Evolutionary conservation across 2,113 vertebrate genomes (phyloP), one percentile per base, ranked within the genome.

Genomic region (Leptobrachium leishanense): DNA sequence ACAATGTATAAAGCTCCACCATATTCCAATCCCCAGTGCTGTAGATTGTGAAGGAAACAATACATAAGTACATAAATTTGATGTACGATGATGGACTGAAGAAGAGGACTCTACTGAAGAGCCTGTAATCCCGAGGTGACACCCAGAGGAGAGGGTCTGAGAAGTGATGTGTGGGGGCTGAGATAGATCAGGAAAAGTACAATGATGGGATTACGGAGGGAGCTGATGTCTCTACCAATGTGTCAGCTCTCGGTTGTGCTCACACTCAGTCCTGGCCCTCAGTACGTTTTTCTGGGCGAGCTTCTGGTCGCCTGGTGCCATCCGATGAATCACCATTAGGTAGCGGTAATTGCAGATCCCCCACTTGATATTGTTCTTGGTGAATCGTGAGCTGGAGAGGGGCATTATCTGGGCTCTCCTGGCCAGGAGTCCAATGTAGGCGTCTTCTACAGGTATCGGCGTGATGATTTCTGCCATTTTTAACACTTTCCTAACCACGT

Each of bases 311-410:
- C 0, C 0, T 0, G 2, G 39, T 5, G 73, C 74, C 46, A 81
- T 20, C 39, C 50, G 39, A 0, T 71, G 75, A 69, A 76, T 83
- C 54, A 81, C 72, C 69, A 53, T 72, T 46, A 75, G 74, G 65
- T 68, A 86, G 5, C 75, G 75, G 57, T 72, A 76, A 55, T 55
- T 87, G 15, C 82, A 87, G 40, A 77, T 2, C 0, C 31, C 43
- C 68, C 40, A 11, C 43, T 62, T 75, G 0, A 65, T 0, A 0
- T 82, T 82, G 46, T 80, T 39, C 67, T 85, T 82, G 9, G 75
- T 65, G 43, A 82, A 85, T 12, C 4, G 2, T 1, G 44, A 20
- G 0, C 74, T 83, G 2, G 64, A 63, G 12, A 44, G 55, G 20
- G 11, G 39, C 1, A 0, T 1, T 1, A 76, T 0, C 0, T 2